Percentiles rank a stretch among this genome's conserved stretches.
These are phyloP conservation scores for Coenonympha glycerion DNA, from an alignment of 2,888 invertebrate genomes.

Conservation along the genomic window DNA sequence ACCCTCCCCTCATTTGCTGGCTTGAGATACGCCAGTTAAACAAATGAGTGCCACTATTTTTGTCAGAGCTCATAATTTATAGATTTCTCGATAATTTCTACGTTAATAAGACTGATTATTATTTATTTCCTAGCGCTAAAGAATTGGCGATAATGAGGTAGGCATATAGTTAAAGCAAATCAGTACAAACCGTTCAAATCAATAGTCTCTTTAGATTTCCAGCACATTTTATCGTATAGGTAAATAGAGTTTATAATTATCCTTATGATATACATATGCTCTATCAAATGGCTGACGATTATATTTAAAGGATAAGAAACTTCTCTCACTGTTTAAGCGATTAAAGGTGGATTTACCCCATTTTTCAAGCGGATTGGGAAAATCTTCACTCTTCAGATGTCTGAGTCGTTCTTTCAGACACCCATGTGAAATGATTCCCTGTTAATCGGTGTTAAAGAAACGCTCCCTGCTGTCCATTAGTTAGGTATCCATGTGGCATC, in stretches of 20 bases:
- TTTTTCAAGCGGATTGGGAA: neutral
- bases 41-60: constrained; percentile 53
- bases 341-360: neutral
- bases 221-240: no score
- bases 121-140: neutral
- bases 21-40: constrained; percentile 66
- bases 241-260: no score
- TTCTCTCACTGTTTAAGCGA: no score
- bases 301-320: no score
- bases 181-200: neutral
- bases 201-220: no score
- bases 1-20: constrained; percentile 61
- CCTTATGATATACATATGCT: neutral
- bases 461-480: no score
- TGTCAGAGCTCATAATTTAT: constrained; percentile 53
- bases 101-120: constrained; percentile 8
- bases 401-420: constrained; percentile 3
- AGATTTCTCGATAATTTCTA: constrained; percentile 29
- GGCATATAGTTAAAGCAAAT: neutral
- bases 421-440: constrained; percentile 1
- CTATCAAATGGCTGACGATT: neutral
- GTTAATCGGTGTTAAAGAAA: neutral
- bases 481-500: no score
- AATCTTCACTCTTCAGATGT: constrained; percentile 3
- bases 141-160: constrained; percentile 1